Base-by-base conservation (phyloP, 2,888 invertebrate species). In the Xestia sexstrigata region DNA sequence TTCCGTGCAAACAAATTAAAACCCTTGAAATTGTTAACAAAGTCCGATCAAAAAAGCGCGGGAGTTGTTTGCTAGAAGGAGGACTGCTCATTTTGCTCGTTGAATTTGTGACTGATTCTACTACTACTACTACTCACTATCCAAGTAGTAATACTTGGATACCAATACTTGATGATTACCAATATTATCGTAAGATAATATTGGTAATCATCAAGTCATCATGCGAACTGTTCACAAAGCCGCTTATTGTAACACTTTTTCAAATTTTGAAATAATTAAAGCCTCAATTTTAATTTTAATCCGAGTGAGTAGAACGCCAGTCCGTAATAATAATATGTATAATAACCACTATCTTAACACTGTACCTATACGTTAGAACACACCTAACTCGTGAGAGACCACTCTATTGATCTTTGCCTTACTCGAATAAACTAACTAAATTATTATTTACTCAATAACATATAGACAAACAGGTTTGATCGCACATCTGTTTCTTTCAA, bases 401-500 rank as follows among this genome's bases (percentile, higher is more conserved):
- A 71, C 17, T 35, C 35, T 8, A 47, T 62, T 60, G 35, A 73
- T 63, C 35, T 67, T 70, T 49, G 55, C 62, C 45, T 35, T 70
- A 55, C 49, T 69, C 26, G 30, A 55, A 65, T 74, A 69, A 69
- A 69, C 26, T 55, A 47, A 58, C 52, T 26, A 65, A 55, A 66
- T 79, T 69, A 79, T 80, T 74, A 79, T 80, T 71, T 72, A 58
- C 58, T 72, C 11, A 77, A 71, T 52, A 69, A 58, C 55, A 68
- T 62, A 62, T 35, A 58, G 15, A 60, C 63, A 67, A 81, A 85
- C 74, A 49, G 74, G 73, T 84, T 76, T 30, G 39, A 17, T 42
- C 65, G 26, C 67, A 77, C 84, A 84, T 76, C 78, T 84, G 85
- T 79, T 77, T 73, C 66, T 74, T 63, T 77, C 70, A 63, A 75